Base-by-base conservation (phyloP, 2,888 invertebrate genomes). In the Tetragonula carbonaria region DNA sequence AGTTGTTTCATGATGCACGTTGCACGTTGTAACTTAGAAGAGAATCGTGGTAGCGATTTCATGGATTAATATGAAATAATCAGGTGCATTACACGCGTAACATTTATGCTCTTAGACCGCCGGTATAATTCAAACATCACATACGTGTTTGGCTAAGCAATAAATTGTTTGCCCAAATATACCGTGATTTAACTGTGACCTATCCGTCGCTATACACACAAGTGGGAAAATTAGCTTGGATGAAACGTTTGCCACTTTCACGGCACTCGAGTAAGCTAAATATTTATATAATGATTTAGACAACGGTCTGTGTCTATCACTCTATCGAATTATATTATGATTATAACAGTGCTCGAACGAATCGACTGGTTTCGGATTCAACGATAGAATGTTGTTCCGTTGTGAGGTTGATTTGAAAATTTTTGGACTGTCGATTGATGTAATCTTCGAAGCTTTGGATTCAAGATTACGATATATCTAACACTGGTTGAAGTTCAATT, bases 81-180 rank as follows among this genome's bases (percentile, higher is more conserved):
- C 74, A 23, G 23, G 55, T 23, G 66, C 45, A 67, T 72, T 67
- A 59, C 62, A 55, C 53, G 81, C 53, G 66, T 51, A 73, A 72
- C 76, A 80, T 85, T 87, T 85, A 80, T 75, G 82, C 73, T 74
- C 65, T 71, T 73, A 73, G n/a, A 62, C 76, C 74, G 66, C 71
- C 68, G 72, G 76, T 78, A 82, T 87, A 87, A 85, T 77, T 87
- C 87, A 83, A 80, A 74, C 50, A 78, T 78, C 55, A 57, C 74
- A 66, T 50, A 67, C 79, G 67, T 66, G 71, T 67, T 85, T 65
- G 71, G 59, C 55, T 82, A 77, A 78, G 74, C 80, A 80, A 80
- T 87, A 87, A 87, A 85, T 87, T 80, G 67, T 79, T 66, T 51
- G 72, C 45, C 72, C 82, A 80, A 85, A 82, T 78, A 79, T 75